Evolutionary conservation across 2,797 vertebrate genomes (phyloP), one percentile per base, ranked within the genome.

Genomic region (Antennarius maculatus): DNA sequence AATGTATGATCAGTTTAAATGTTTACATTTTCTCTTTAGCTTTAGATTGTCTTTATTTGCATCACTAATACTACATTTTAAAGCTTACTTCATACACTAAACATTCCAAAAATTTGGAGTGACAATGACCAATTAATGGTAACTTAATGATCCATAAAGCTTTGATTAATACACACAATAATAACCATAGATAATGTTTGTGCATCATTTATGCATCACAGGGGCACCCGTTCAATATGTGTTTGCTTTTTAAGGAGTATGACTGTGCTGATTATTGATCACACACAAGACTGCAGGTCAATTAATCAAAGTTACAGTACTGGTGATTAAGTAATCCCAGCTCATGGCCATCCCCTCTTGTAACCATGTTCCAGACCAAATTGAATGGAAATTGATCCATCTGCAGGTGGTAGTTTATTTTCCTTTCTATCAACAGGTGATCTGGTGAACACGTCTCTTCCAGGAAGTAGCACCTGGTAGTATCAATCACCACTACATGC

Each of bases 401-500:
- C 16, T 13, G 15, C 15, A 39, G 43, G 49, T 5, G 41, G 45
- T 37, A 7, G 42, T 58, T 62, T 47, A 12, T 37, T 50, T 65
- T 66, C 28, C 6, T 9, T 37, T 23, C 27, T 66, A 71, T 79
- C 77, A 69, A 58, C 71, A 61, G 54, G 56, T 56, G 50, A 31
- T 17, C 34, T 13, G 41, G 54, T 23, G 49, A 79, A 41, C 34
- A 28, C 51, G 54, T 70, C 37, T 58, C 23, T 71, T 66, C 62
- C 42, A 27, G 41, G 27, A 73, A 62, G 29, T 39, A 37, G 57
- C 62, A 27, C 74, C 71, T 84, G 83, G 87, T 76, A 6, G 65
- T 82, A 82, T 86, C 81, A 62, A 57, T 84, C 77, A 70, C 50
- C 54, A 18, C 45, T 75, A 66, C 71, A 82, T 72, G 74, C 83